These are phyloP conservation scores for Pagrus major DNA, from an alignment of 2,113 vertebrate genomes.

Conservation along the genomic window DNA sequence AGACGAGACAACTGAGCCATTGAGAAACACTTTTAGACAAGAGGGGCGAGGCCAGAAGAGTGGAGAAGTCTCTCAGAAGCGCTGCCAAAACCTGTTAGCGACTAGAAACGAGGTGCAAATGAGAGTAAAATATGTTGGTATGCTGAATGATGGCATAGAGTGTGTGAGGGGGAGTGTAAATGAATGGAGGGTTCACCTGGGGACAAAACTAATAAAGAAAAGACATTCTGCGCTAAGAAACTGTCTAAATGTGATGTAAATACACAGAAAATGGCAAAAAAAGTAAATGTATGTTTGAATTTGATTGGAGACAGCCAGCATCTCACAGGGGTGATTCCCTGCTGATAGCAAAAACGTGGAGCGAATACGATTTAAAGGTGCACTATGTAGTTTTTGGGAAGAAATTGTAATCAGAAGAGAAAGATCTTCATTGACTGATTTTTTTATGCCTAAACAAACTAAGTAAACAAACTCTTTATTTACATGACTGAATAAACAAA, in stretches of 20 bases:
- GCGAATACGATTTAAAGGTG: too few relatives aligned
- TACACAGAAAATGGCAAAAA: background rate
- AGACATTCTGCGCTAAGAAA: background rate
- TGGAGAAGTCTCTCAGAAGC: slow-evolving; percentile 42
- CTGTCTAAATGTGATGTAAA: background rate
- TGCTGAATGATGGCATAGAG: background rate
- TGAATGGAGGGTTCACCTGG: background rate
- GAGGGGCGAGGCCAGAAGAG: background rate
- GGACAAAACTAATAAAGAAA: background rate
- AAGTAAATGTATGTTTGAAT: background rate
- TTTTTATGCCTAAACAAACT: too few relatives aligned
- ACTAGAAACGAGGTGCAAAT: slow-evolving; percentile 17
- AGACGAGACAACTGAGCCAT: slow-evolving; percentile 22
- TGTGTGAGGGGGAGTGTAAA: background rate
- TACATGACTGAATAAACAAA: too few relatives aligned
- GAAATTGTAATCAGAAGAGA: too few relatives aligned
- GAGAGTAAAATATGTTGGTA: slow-evolving; percentile 8
- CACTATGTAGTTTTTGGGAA: too few relatives aligned
- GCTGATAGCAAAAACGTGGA: background rate
- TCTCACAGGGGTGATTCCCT: background rate
- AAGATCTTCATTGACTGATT: too few relatives aligned
- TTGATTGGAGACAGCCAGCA: background rate
- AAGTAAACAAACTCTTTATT: too few relatives aligned
- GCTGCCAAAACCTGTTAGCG: slow-evolving; percentile 6
- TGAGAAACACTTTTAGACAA: slow-evolving; percentile 35